Conservation (phyloP, 1,140 invertebrate species). For the Drosophila sulfurigaster region DNA sequence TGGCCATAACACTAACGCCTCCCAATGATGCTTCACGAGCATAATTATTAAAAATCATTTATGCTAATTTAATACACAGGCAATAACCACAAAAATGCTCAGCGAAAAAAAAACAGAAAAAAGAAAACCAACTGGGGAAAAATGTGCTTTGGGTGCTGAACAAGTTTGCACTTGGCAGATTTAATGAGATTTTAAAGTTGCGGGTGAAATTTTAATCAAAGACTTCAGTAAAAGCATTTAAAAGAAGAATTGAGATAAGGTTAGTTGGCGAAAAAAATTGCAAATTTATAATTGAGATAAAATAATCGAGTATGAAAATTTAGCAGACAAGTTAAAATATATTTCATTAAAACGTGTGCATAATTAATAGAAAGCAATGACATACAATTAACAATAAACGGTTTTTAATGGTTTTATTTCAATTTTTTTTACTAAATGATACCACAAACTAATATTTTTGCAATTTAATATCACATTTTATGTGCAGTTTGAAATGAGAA, state of each 20-base stretch:
- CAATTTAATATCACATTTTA: background rate
- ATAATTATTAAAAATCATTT: slow-evolving; percentile 84
- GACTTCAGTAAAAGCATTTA: background rate
- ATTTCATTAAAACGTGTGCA: no score
- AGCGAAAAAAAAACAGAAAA: background rate
- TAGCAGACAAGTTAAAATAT: no score
- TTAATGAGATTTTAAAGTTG: slow-evolving; percentile 11
- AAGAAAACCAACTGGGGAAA: slow-evolving; percentile 3
- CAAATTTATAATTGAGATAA: background rate
- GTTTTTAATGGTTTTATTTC: no score
- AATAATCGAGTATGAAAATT: background rate
- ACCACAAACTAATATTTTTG: background rate
- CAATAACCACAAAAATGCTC: slow-evolving; percentile 73
- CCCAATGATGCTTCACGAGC: slow-evolving; percentile 55
- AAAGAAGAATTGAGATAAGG: background rate
- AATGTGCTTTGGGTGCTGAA: slow-evolving; percentile 15
- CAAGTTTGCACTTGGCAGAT: slow-evolving; percentile 7
- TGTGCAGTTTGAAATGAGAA: no score
- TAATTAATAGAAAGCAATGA: no score
- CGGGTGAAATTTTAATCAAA: background rate
- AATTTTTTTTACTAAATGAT: no score
- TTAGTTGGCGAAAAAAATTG: background rate
- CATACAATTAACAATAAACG: no score
- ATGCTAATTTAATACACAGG: slow-evolving; percentile 83
- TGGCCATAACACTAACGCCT: slow-evolving; percentile 25